A percentile compares a stretch with the other conserved stretches of the same genome.
Conservation (phyloP, 37 sponge, comb jelly and placozoan genomes). For the Eunapius fragilis region DNA sequence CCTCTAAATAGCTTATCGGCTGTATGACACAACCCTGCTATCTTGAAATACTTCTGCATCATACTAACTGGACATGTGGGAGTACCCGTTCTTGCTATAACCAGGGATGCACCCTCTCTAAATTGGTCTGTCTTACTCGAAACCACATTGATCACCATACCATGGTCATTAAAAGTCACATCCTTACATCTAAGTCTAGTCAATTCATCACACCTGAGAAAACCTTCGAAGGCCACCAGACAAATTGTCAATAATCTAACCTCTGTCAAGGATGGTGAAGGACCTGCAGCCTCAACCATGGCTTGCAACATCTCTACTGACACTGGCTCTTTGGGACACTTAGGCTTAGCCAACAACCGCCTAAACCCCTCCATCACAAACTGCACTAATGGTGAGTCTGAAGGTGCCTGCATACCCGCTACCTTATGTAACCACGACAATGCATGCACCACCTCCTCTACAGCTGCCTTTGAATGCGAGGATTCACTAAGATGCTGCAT, state of each 20-base stretch:
- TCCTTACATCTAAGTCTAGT: not conserved
- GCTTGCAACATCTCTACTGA: not conserved
- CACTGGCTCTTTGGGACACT: not conserved
- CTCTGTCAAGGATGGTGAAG: not conserved
- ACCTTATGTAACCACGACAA: slow-evolving; percentile 12
- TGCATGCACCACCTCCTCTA: slow-evolving; percentile 28
- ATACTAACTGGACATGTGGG: slow-evolving; percentile 13
- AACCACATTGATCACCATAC: not conserved
- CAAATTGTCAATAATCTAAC: not conserved
- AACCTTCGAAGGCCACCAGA: not conserved
- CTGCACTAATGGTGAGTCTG: not conserved
- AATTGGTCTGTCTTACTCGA: slow-evolving; percentile 10
- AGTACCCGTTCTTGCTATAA: slow-evolving; percentile 13
- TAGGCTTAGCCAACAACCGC: slow-evolving; percentile 18
- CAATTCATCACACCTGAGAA: slow-evolving; percentile 10
- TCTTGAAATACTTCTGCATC: slow-evolving; percentile 13
- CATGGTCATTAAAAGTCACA: slow-evolving; percentile 9
- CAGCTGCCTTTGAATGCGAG: slow-evolving; percentile 20
- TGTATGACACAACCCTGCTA: slow-evolving; percentile 1
- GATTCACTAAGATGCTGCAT: slow-evolving; percentile 9
- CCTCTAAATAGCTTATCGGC: too few relatives aligned
- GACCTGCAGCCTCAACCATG: not conserved
- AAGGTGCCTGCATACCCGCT: slow-evolving; percentile 8
- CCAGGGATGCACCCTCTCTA: not conserved
- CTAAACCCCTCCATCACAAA: not conserved